These are phyloP conservation scores for Varanus salvator DNA, from an alignment of 2,113 vertebrate species.

Conservation along the genomic window DNA sequence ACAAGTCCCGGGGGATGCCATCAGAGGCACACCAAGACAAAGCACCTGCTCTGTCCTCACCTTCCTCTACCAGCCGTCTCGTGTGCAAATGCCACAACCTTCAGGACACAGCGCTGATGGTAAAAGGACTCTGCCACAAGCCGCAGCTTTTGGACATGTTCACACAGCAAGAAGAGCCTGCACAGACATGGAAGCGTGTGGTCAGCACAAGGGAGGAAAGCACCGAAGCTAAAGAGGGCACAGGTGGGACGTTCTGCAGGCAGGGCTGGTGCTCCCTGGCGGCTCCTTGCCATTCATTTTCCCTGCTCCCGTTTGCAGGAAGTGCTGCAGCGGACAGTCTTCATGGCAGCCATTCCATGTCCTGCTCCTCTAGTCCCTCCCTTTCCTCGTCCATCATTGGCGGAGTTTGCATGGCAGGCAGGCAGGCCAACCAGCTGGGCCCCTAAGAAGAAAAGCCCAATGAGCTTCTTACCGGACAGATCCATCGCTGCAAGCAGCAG, in stretches of 20 bases:
- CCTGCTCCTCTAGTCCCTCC: background rate
- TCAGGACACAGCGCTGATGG: conserved; percentile 94
- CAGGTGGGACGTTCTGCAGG: too few relatives aligned
- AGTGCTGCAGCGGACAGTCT: background rate
- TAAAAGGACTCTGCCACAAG: conserved; percentile 89
- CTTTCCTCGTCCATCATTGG: background rate
- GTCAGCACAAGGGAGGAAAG: background rate
- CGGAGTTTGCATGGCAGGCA: background rate
- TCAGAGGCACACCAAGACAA: background rate
- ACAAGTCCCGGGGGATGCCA: too few relatives aligned
- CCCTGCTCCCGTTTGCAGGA: background rate
- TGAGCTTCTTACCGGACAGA: conserved; percentile 84
- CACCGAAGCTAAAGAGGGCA: too few relatives aligned
- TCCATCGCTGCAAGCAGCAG: conserved; percentile 92
- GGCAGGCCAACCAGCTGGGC: background rate
- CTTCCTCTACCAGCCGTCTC: conserved; percentile 61
- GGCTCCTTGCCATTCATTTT: background rate
- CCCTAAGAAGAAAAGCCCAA: background rate
- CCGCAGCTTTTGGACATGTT: conserved; percentile 74
- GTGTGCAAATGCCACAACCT: conserved; percentile 80
- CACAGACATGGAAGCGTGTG: background rate
- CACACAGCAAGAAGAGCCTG: conserved; percentile 87
- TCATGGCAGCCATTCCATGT: background rate
- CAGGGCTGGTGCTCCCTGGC: background rate
- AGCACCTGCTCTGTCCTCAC: conserved; percentile 70